A percentile compares a stretch with the other conserved stretches of the same genome.
Conservation (phyloP, 1,140 invertebrate species). For the Paraescarpia echinospica region DNA sequence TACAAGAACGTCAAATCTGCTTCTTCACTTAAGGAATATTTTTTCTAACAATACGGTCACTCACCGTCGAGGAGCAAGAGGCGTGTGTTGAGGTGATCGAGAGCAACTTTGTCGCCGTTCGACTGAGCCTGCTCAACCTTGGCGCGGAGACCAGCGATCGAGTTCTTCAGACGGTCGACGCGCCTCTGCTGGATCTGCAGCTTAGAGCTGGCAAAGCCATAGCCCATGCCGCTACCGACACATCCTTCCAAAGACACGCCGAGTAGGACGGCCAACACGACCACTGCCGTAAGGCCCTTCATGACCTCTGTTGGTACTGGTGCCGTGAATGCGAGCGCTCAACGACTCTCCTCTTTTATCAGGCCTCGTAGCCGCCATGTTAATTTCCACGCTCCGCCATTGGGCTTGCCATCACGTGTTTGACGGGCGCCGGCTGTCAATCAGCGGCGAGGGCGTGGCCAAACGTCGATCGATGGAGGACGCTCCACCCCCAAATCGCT, state of each 20-base stretch:
- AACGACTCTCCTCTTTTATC: not conserved
- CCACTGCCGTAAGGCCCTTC: not conserved
- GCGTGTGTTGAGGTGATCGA: not conserved
- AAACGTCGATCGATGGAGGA: not conserved
- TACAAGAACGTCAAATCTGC: no score
- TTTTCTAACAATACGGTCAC: not conserved
- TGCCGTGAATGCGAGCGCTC: slow-evolving; percentile 1
- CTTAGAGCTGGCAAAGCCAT: slow-evolving; percentile 3
- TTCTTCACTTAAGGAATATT: not conserved
- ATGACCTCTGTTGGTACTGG: not conserved
- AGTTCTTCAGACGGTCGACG: not conserved
- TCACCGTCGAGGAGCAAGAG: not conserved
- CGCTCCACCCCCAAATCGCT: not conserved
- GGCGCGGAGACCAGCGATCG: not conserved
- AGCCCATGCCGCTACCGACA: not conserved
- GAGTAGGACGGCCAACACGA: not conserved
- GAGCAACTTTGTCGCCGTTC: not conserved
- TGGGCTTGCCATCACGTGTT: not conserved
- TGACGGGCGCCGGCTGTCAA: not conserved
- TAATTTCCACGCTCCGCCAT: not conserved
- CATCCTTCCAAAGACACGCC: not conserved
- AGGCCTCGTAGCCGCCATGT: not conserved
- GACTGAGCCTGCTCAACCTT: not conserved
- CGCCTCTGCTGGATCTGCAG: slow-evolving; percentile 2
- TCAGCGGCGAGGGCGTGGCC: not conserved